A percentile compares a stretch with the other conserved stretches of the same genome.
phyloP scores from a whole-genome alignment of 2,888 invertebrate genomes.

The Merodon equestris region DNA sequence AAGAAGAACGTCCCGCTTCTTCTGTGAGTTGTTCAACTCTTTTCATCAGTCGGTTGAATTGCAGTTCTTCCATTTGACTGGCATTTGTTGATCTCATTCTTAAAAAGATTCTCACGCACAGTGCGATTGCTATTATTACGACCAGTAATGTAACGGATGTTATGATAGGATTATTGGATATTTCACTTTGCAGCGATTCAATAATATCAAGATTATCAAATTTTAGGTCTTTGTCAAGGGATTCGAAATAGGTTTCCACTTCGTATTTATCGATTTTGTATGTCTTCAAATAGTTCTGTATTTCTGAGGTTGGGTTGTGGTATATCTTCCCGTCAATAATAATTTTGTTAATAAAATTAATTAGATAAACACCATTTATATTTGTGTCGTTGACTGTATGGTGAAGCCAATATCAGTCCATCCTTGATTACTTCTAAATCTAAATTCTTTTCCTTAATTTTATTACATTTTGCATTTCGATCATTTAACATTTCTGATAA shows the following conservation, averaged over 20 bases:
- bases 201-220: too few relatives aligned
- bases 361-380: slow-evolving; percentile 4
- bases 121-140: too few relatives aligned
- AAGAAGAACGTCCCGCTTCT: too few relatives aligned
- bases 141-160: too few relatives aligned
- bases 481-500: slow-evolving; percentile 18
- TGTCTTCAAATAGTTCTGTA: slow-evolving; percentile 18
- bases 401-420: slow-evolving; percentile 6
- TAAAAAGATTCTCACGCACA: too few relatives aligned
- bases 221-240: not conserved
- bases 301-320: slow-evolving; percentile 5
- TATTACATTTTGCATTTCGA: not conserved
- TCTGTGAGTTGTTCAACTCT: too few relatives aligned
- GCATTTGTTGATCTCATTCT: too few relatives aligned
- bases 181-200: too few relatives aligned
- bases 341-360: slow-evolving; percentile 3
- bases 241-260: slow-evolving; percentile 4
- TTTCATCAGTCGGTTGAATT: too few relatives aligned
- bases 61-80: too few relatives aligned
- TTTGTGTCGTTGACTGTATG: slow-evolving; percentile 4
- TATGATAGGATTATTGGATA: too few relatives aligned
- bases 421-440: slow-evolving; percentile 20
- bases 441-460: slow-evolving; percentile 18
- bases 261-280: slow-evolving; percentile 15
- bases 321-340: slow-evolving; percentile 11